Evolutionary conservation across 2,888 invertebrate species (phyloP), one percentile per base, ranked within the genome.

Genomic region (Hirtodrosophila duncani): DNA sequence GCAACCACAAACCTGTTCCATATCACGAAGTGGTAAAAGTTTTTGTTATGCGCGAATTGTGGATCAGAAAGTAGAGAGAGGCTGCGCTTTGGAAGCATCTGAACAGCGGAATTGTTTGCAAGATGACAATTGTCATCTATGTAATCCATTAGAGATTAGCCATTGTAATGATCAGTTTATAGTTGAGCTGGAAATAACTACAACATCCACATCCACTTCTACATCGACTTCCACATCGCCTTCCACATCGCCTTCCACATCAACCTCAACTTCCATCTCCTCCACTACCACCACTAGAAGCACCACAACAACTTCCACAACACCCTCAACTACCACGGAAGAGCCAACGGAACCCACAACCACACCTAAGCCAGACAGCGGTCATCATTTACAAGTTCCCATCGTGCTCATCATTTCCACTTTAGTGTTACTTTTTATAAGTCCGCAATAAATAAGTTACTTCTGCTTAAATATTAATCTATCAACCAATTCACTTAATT

Each of bases 21-120:
- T 74, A 11, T 44, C 79, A 0, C 55, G 60, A 21, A 55, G 42
- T 8, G 70, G 79, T 9, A 70, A 67, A 20, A 70, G 38, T 33
- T 50, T 75, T 3, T 71, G 70, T 24, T 71, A 39, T 46, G 39
- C 67, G 3, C 63, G 48, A 17, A 34, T 53, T 9, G 30, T 26
- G 5, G 34, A 37, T 2, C 29, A 63, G 2, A 7, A 6, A 0
- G 7, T 71, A 7, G 30, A 60, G 23, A 29, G 70, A 8, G 70
- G 70, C 3, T 71, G 70, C 17, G 42, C 50, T 0, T 10, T 69
- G 3, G 51, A 33, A 2, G 7, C 78, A 30, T 29, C 58, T 1
- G 58, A 69, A 11, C 69, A 70, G 9, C 26, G 29, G 1, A 24
- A 34, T 5, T 70, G 70, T 24, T 33, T 66, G 7, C 17, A 45